Evolutionary conservation across 2,888 invertebrate species (phyloP).

Genomic region (Glomeris marginata): DNA sequence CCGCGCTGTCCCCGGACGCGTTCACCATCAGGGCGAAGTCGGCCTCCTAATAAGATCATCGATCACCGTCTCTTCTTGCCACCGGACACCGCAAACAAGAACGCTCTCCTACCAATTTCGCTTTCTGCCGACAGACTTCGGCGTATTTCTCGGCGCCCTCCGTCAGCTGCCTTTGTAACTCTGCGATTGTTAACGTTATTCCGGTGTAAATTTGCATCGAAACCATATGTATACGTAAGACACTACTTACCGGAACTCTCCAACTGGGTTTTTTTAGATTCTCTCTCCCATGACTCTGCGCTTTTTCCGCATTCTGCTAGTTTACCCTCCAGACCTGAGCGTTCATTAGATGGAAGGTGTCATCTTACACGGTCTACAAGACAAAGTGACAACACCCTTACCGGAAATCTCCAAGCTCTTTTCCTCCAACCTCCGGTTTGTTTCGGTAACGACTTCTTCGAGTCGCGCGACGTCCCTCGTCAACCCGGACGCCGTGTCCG

Average conservation of each 20-base stretch:
- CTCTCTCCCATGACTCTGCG: too few relatives aligned
- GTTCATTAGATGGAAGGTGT: not conserved
- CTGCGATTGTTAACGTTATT: too few relatives aligned
- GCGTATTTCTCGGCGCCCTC: constrained; percentile 6
- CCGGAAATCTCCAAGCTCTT: not conserved
- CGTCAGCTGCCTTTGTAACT: constrained; percentile 2
- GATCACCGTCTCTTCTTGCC: too few relatives aligned
- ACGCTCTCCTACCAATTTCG: constrained; percentile 13
- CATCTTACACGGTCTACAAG: too few relatives aligned
- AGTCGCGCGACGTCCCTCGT: not conserved
- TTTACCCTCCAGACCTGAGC: constrained; percentile 2
- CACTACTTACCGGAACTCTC: too few relatives aligned
- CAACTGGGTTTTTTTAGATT: too few relatives aligned
- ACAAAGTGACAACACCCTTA: too few relatives aligned
- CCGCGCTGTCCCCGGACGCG: constrained; percentile 11
- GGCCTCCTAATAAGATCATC: constrained; percentile 9
- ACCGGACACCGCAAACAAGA: too few relatives aligned
- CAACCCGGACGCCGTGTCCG: too few relatives aligned
- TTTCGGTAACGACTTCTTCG: not conserved
- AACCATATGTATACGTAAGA: too few relatives aligned
- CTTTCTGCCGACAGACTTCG: constrained; percentile 5
- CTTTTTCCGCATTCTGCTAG: too few relatives aligned
- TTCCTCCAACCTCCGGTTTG: constrained; percentile 3
- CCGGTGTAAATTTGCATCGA: too few relatives aligned
- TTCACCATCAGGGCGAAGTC: constrained; percentile 9